A percentile compares a stretch with the other conserved stretches of the same genome.
Evolutionary conservation across 2,113 vertebrate species (phyloP).

Genomic region (Platysternon megacephalum): DNA sequence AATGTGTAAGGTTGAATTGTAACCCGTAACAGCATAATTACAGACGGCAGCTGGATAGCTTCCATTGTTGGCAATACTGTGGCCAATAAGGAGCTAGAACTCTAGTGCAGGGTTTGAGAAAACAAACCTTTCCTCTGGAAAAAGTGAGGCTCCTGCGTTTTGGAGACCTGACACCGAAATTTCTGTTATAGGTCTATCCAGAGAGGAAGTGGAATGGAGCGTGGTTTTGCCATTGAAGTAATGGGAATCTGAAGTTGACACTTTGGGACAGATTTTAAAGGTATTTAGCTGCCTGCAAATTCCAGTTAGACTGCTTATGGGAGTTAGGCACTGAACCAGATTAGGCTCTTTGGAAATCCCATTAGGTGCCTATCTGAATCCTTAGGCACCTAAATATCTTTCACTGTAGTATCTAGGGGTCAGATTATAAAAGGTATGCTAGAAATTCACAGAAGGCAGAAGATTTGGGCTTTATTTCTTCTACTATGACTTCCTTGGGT

Average conservation of each 20-base stretch:
- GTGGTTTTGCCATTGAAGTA: background rate
- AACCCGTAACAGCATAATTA: background rate
- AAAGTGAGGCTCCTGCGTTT: background rate
- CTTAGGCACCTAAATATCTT: background rate
- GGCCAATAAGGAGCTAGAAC: background rate
- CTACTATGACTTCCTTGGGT: background rate
- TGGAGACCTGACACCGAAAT: background rate
- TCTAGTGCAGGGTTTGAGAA: constrained; percentile 2
- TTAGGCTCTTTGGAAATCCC: background rate
- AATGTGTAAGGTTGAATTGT: constrained; percentile 38
- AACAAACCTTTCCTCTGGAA: background rate
- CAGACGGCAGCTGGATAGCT: background rate
- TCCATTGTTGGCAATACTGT: background rate
- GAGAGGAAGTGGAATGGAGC: background rate
- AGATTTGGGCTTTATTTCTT: background rate
- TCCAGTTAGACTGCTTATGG: background rate
- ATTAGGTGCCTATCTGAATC: background rate
- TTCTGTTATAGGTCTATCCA: background rate
- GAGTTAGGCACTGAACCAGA: background rate
- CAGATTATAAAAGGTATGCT: background rate
- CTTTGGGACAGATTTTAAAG: background rate
- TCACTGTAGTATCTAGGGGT: background rate
- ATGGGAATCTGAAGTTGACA: background rate
- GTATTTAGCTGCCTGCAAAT: background rate
- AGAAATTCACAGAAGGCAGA: background rate